phyloP scores from a whole-genome alignment of 2,113 vertebrate genomes.

The Hippolais icterina region DNA sequence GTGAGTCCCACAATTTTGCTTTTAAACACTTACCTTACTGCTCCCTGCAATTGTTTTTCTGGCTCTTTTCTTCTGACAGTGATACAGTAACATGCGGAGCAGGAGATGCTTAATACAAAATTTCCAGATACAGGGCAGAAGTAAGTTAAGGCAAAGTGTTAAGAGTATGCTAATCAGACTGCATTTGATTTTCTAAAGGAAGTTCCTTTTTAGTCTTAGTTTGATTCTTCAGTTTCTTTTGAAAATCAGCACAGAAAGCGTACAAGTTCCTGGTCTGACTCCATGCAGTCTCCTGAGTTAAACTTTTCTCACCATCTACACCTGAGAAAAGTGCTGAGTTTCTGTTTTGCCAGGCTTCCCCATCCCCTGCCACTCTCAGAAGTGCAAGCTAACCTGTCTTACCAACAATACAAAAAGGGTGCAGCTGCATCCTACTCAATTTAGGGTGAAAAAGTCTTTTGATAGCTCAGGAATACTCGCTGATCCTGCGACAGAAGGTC shows the following conservation, averaged over 20 bases:
- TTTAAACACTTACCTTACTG: background rate
- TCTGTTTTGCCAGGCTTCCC: background rate
- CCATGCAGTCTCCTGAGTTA: background rate
- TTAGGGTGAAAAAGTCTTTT: background rate
- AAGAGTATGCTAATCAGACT: background rate
- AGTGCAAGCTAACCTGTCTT: background rate
- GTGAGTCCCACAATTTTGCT: background rate
- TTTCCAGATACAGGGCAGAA: background rate
- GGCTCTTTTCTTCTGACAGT: background rate
- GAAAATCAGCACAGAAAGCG: background rate
- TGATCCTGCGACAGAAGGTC: background rate
- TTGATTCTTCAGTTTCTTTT: background rate
- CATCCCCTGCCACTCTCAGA: background rate
- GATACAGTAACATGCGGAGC: background rate
- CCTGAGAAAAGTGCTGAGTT: background rate
- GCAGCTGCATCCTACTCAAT: background rate
- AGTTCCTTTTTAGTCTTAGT: background rate
- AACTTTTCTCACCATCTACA: conserved; percentile 19
- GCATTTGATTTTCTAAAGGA: background rate
- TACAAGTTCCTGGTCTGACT: background rate
- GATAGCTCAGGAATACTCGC: background rate
- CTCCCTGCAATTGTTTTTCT: background rate
- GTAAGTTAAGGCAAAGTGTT: background rate
- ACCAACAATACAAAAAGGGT: background rate
- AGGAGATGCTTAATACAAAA: background rate